These are phyloP conservation scores for Lacerta viridis DNA, from an alignment of 2,797 vertebrate species.

Conservation along the genomic window DNA sequence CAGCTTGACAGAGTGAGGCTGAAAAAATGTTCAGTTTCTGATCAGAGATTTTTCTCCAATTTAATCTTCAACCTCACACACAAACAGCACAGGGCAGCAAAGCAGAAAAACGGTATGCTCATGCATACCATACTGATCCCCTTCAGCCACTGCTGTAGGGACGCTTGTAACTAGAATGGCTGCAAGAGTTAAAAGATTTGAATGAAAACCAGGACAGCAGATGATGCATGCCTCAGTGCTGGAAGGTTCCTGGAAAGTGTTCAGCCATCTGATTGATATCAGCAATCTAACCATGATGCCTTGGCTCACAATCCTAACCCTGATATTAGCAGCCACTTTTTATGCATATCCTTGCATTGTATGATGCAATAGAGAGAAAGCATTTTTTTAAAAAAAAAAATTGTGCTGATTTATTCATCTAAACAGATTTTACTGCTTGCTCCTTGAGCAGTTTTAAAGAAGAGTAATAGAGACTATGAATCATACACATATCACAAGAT, in stretches of 20 bases:
- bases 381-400: neutral
- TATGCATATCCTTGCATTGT: neutral
- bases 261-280: slow-evolving; percentile 9
- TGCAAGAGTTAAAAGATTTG: slow-evolving; percentile 14
- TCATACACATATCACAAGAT: no score
- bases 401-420: no score
- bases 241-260: neutral
- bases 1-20: slow-evolving; percentile 21
- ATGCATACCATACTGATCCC: neutral
- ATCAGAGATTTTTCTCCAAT: neutral
- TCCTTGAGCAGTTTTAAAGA: no score
- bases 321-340: neutral
- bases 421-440: no score
- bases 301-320: neutral
- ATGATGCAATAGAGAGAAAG: slow-evolving; percentile 14
- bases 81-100: neutral
- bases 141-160: neutral
- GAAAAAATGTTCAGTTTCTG: slow-evolving; percentile 2
- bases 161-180: neutral
- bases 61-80: slow-evolving; percentile 16
- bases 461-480: no score
- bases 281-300: slow-evolving; percentile 1
- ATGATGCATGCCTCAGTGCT: slow-evolving; percentile 15
- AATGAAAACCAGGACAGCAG: slow-evolving; percentile 14
- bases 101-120: neutral